phyloP scores from a whole-genome alignment of 2,888 invertebrate species.

The Reticulitermes lucifugus region DNA sequence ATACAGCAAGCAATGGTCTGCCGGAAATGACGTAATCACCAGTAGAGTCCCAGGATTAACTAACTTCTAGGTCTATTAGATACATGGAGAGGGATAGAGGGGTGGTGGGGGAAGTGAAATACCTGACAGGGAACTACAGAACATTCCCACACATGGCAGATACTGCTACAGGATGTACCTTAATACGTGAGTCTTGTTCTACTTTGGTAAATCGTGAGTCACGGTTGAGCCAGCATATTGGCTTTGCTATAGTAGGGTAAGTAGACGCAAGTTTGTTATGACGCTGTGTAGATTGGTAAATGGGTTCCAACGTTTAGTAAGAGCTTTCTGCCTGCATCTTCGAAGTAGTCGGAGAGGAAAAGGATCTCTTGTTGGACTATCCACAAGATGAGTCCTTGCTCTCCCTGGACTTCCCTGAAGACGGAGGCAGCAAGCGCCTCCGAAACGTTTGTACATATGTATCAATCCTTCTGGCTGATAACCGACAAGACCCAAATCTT shows the following conservation, averaged over 20 bases:
- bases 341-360: too few relatives aligned
- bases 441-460: too few relatives aligned
- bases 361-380: too few relatives aligned
- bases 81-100: constrained; percentile 13
- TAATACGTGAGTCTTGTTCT: constrained; percentile 15
- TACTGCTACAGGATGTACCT: constrained; percentile 19
- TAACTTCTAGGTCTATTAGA: constrained; percentile 45
- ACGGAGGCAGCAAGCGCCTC: too few relatives aligned
- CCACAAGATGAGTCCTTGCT: too few relatives aligned
- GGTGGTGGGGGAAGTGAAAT: constrained; percentile 19
- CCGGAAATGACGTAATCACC: constrained; percentile 46
- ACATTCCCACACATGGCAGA: constrained; percentile 42
- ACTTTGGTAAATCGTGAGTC: constrained; percentile 20
- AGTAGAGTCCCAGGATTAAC: constrained; percentile 45
- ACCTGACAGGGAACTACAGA: constrained; percentile 19
- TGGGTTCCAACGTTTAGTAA: too few relatives aligned
- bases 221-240: background rate
- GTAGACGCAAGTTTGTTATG: background rate
- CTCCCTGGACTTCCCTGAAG: too few relatives aligned
- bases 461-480: too few relatives aligned
- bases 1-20: constrained; percentile 24
- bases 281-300: background rate
- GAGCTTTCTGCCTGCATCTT: too few relatives aligned
- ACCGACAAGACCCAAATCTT: too few relatives aligned
- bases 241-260: background rate